Evolutionary conservation across 2,113 vertebrate genomes (phyloP).

Genomic region (Tyto alba): DNA sequence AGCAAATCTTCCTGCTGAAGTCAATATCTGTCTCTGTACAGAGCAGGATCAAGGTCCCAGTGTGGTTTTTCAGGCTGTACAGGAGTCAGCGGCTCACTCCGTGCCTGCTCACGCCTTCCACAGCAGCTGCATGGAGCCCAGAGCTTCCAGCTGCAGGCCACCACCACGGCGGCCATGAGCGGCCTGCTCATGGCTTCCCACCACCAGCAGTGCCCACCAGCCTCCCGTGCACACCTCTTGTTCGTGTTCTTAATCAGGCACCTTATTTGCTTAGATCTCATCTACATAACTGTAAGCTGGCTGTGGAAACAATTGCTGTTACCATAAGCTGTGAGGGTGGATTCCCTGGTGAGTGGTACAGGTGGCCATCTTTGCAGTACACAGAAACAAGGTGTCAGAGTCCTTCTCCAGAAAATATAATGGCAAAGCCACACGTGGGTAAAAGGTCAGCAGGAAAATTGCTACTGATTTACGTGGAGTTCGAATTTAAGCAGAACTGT

Average conservation of each 20-base stretch:
- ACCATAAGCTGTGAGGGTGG: background rate
- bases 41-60: background rate
- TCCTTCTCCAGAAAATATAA: background rate
- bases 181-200: background rate
- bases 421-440: background rate
- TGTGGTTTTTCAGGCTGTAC: background rate
- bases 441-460: background rate
- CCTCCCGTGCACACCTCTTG: background rate
- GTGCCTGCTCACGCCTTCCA: background rate
- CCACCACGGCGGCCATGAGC: accelerated
- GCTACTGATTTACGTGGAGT: background rate
- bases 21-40: background rate
- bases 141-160: background rate
- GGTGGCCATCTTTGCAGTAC: background rate
- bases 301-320: background rate
- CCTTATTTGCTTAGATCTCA: background rate
- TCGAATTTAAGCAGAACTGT: background rate
- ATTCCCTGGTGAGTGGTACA: background rate
- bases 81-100: background rate
- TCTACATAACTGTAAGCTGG: background rate
- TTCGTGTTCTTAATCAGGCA: background rate
- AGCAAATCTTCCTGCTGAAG: background rate
- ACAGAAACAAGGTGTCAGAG: background rate
- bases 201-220: background rate
- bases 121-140: background rate